A percentile compares a stretch with the other conserved stretches of the same genome.
phyloP scores from a whole-genome alignment of 2,113 vertebrate species.

The Cyphotilapia sp. region DNA sequence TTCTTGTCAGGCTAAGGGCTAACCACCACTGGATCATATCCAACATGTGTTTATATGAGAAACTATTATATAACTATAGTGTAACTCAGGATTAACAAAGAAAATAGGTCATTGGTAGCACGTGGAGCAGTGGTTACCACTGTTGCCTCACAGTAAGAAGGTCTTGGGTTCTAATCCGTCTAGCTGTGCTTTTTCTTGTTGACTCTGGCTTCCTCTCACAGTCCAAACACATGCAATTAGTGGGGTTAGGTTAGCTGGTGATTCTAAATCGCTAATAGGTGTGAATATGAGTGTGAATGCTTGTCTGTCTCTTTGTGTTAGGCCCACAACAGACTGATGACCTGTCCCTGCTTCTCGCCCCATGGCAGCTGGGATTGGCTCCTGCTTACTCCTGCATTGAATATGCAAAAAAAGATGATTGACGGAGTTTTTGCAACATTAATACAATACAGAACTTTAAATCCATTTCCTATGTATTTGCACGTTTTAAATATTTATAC shows the following conservation, averaged over 20 bases:
- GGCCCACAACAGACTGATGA: neutral
- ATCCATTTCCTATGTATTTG: accelerated
- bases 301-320: neutral
- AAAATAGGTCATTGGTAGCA: neutral
- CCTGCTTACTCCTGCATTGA: neutral
- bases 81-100: neutral
- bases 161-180: accelerated
- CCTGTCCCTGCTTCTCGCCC: neutral
- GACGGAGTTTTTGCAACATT: neutral
- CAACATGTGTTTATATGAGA: neutral
- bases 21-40: neutral
- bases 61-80: neutral
- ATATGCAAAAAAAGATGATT: neutral
- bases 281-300: neutral
- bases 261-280: neutral
- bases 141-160: neutral
- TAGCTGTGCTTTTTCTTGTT: neutral
- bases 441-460: neutral
- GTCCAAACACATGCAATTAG: neutral
- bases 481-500: neutral
- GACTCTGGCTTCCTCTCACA: neutral
- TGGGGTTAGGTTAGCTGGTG: accelerated
- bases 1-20: neutral
- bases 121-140: neutral
- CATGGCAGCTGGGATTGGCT: neutral